Conservation (phyloP, 2,888 invertebrate species). For the Euspilapteryx auroguttella region DNA sequence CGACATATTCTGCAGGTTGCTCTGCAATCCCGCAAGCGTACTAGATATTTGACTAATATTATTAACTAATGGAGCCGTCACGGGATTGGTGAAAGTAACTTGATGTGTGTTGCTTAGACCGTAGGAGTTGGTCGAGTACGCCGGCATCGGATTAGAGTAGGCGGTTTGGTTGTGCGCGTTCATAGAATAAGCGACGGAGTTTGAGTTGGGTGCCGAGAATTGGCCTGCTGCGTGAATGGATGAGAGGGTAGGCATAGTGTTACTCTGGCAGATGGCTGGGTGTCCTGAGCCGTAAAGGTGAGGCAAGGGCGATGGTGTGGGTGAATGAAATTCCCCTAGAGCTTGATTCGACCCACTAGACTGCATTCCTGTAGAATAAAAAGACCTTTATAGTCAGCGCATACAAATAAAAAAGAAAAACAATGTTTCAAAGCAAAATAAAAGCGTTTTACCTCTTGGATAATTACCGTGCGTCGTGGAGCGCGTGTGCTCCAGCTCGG, state of each 20-base stretch:
- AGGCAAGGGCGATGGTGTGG: conserved; percentile 60
- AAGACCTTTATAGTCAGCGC: no score
- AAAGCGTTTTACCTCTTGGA: no score
- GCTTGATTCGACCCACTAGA: conserved; percentile 72
- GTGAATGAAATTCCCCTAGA: conserved; percentile 66
- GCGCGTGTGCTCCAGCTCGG: conserved; percentile 85
- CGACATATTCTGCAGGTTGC: conserved; percentile 44
- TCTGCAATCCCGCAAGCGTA: conserved; percentile 48
- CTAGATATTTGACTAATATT: conserved; percentile 53
- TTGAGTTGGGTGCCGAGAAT: conserved; percentile 47
- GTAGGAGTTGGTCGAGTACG: conserved; percentile 45
- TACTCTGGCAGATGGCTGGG: conserved; percentile 61
- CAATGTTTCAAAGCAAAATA: no score
- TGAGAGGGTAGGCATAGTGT: conserved; percentile 65
- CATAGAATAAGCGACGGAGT: conserved; percentile 51
- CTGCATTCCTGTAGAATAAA: conserved; percentile 56
- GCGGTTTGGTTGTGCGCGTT: conserved; percentile 53
- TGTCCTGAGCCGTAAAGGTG: conserved; percentile 55
- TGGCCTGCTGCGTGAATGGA: conserved; percentile 47
- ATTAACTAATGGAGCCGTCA: conserved; percentile 48
- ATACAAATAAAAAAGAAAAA: no score
- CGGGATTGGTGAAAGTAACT: conserved; percentile 54
- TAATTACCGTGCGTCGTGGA: conserved; percentile 64
- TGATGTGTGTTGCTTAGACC: conserved; percentile 50
- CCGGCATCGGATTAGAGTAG: conserved; percentile 53